A percentile compares a stretch with the other conserved stretches of the same genome.
Conservation (phyloP, 2,888 invertebrate genomes). For the Ametastegia equiseti region DNA sequence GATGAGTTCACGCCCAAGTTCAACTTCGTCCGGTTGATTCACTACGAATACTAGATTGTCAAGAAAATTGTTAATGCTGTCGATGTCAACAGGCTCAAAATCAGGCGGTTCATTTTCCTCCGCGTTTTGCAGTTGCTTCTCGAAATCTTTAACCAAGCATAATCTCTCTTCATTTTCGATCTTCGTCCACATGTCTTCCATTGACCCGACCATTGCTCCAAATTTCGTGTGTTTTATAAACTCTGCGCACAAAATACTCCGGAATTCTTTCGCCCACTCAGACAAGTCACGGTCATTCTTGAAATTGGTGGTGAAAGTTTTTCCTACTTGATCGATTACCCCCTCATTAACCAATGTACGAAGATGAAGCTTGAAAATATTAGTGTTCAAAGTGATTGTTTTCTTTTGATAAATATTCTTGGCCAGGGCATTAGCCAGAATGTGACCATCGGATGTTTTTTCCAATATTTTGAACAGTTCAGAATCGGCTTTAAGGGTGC, state of each 20-base stretch:
- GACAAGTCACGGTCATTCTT: not conserved
- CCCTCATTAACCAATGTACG: not conserved
- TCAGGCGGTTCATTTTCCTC: not conserved
- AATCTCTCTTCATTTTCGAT: not conserved
- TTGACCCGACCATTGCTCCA: too few species aligned
- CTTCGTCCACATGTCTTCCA: not conserved
- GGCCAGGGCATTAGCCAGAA: not conserved
- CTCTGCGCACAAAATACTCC: not conserved
- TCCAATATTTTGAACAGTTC: not conserved
- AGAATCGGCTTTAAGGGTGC: not conserved
- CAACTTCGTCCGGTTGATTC: not conserved
- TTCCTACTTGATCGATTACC: not conserved
- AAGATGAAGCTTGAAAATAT: not conserved
- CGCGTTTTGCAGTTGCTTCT: not conserved
- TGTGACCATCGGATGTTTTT: not conserved
- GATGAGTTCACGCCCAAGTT: not conserved
- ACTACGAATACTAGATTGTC: not conserved
- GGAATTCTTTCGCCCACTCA: not conserved
- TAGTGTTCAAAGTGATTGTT: too few species aligned
- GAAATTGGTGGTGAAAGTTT: not conserved
- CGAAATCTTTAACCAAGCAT: not conserved
- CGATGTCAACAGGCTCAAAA: not conserved
- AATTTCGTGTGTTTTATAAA: not conserved
- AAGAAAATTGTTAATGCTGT: not conserved
- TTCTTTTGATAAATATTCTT: not conserved